Base-by-base conservation (phyloP, 1,140 invertebrate genomes). In the Cataglyphis hispanica region DNA sequence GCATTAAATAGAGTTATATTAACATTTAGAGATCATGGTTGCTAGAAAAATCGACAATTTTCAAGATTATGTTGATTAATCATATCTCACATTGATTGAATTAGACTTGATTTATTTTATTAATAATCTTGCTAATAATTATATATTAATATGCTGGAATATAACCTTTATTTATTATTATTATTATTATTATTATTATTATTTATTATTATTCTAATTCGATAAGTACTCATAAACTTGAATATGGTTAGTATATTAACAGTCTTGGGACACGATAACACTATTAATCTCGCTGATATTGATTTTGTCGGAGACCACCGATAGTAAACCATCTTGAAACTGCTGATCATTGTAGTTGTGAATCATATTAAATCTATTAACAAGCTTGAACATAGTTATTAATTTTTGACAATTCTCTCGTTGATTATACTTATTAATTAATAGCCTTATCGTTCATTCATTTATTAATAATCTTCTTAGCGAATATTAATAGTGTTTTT, bases 241-340 rank as follows among this genome's bases (percentile, higher is more conserved):
- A 60, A 25, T 83, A 83, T 72, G 19, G 19, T 60, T 72, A 22
- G 43, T 37, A 19, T 27, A 60, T 74, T 74, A 72, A 61, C 27
- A 46, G 40, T 60, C 1, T 37, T 25, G 31, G 27, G 27, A 69
- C n/a, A 61, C 34, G 25, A 63, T 63, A 63, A 63, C 76, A 53
- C 43, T 80, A 74, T 58, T 74, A 74, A 58, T 58, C 34, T 58
- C 10, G 34, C 13, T 27, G 60, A 11, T 37, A 77, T 77, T 64
- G 64, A 77, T 77, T 10, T 46, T n/a, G 10, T 7, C 31, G 37
- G 11, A n/a, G n/a, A 46, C 13, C 43, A 53, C 43, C 11, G 37
- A n/a, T 77, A 31, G 43, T 77, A 43, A 64, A 64, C 60, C 31
- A 22, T 43, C 3, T 27, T 19, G 53, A 75, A 8, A 60, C 2